phyloP scores from a whole-genome alignment of 2,113 vertebrate genomes.

The Rallus limicola region DNA sequence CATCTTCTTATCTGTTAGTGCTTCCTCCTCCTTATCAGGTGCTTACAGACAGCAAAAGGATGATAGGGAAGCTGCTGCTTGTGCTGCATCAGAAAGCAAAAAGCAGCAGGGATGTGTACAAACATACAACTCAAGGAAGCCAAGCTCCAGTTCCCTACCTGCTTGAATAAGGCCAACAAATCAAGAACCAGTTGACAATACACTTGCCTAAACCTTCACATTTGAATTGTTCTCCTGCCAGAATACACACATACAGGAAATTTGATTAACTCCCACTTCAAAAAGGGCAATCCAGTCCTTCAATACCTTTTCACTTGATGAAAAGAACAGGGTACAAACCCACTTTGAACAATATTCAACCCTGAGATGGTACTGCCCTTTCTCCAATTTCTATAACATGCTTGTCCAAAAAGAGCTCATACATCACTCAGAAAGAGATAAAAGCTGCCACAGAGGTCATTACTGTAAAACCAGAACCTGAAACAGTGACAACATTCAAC shows the following conservation, averaged over 20 bases:
- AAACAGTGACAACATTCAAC: not conserved
- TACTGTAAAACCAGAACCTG: not conserved
- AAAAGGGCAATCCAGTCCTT: not conserved
- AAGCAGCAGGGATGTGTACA: not conserved
- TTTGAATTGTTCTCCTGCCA: not conserved
- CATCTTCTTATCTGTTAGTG: conserved; percentile 14
- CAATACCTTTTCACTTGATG: not conserved
- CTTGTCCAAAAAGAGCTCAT: not conserved
- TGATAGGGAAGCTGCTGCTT: not conserved
- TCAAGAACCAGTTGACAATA: not conserved
- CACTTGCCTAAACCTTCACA: not conserved
- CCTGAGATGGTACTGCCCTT: not conserved
- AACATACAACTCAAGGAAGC: not conserved
- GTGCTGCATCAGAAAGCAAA: not conserved
- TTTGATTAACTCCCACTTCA: not conserved
- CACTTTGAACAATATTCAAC: not conserved
- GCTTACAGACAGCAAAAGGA: not conserved
- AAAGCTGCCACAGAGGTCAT: not conserved
- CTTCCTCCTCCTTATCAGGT: conserved; percentile 42
- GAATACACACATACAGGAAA: not conserved
- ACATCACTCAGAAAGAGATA: not conserved
- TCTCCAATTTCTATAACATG: not conserved
- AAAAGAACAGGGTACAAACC: not conserved
- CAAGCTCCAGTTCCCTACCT: not conserved
- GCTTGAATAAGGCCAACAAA: not conserved